Conservation (phyloP, 2,888 invertebrate species). For the Noctua janthina region DNA sequence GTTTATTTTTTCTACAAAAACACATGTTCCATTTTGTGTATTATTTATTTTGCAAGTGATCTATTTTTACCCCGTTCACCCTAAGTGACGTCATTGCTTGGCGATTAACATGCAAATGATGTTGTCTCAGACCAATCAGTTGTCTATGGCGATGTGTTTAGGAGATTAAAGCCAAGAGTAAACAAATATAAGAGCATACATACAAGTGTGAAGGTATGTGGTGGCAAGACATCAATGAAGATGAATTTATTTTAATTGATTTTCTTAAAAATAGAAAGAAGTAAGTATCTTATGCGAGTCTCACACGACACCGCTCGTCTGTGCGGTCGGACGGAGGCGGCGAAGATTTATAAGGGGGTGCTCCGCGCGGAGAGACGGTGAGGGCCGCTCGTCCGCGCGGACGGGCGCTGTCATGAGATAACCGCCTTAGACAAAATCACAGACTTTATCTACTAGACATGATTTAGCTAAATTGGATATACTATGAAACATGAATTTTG, state of each 20-base stretch:
- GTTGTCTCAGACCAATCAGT: conserved; percentile 56
- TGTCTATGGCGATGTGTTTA: conserved; percentile 32
- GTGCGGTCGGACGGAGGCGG: neutral
- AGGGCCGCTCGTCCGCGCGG: no score
- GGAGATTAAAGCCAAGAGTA: conserved; percentile 34
- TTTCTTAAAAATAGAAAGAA: neutral
- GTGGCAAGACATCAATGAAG: neutral
- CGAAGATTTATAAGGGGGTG: neutral
- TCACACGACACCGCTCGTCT: neutral
- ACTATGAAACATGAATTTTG: neutral
- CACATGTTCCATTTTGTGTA: neutral
- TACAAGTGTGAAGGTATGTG: neutral
- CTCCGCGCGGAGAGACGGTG: neutral
- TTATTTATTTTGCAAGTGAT: conserved; percentile 8
- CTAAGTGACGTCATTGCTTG: conserved; percentile 24
- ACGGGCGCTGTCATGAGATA: neutral
- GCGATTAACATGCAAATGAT: conserved; percentile 58
- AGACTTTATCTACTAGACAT: neutral
- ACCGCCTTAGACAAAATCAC: neutral
- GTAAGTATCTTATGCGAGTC: neutral
- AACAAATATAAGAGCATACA: neutral
- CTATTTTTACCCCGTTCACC: conserved; percentile 19
- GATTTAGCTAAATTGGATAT: neutral
- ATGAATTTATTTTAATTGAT: neutral
- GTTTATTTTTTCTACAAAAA: neutral